These are phyloP conservation scores for Drosophila lacteicornis DNA, from an alignment of 1,140 invertebrate genomes.

Conservation along the genomic window DNA sequence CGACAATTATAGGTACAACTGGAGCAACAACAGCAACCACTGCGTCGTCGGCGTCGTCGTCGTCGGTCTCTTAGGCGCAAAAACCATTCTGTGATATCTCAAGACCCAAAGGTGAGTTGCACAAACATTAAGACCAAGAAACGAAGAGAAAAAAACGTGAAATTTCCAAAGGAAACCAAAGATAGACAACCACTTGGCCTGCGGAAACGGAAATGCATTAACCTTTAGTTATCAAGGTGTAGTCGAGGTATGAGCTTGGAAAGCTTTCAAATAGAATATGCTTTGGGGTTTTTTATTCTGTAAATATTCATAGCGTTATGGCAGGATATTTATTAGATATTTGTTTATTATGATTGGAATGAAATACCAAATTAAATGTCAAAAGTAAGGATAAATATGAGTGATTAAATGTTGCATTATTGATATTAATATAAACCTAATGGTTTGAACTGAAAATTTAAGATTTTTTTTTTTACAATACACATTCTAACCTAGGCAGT, in stretches of 20 bases:
- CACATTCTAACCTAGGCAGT: no score
- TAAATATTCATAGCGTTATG: neutral
- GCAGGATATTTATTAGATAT: neutral
- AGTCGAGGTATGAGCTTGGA: neutral
- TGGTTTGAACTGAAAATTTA: no score
- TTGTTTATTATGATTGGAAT: neutral
- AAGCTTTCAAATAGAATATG: neutral
- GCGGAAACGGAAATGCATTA: constrained; percentile 64
- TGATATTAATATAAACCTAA: no score
- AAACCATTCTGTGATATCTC: constrained; percentile 83
- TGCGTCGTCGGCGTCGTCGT: constrained; percentile 56
- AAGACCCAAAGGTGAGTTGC: constrained; percentile 82
- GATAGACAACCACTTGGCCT: constrained; percentile 27
- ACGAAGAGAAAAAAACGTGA: neutral
- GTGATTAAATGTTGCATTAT: no score
- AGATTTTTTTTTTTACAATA: no score
- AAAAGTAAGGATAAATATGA: no score
- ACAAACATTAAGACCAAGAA: constrained; percentile 18
- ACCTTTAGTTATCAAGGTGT: constrained; percentile 20
- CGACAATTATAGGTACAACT: constrained; percentile 34
- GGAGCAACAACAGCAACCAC: constrained; percentile 24
- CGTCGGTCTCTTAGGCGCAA: constrained; percentile 56
- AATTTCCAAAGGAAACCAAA: constrained; percentile 27
- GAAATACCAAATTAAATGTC: no score
- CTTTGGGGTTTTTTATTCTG: neutral